Base-by-base conservation (phyloP, 2,888 invertebrate genomes). In the Amiota communis region DNA sequence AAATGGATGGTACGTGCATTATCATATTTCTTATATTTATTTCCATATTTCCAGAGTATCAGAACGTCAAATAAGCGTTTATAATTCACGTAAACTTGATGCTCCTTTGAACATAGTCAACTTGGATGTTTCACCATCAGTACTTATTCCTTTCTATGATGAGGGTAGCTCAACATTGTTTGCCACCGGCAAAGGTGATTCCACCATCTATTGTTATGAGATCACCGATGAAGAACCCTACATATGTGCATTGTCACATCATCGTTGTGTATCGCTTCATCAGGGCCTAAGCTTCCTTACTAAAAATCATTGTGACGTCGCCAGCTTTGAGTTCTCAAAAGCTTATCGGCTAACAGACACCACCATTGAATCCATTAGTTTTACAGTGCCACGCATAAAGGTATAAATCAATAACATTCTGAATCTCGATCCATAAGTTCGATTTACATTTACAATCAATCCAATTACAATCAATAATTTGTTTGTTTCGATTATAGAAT, bases 341-440 rank as follows among this genome's bases (percentile, higher is more conserved):
- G 97, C 96, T n/a, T 92, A 96, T 80, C 93, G 98, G 79, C 92
- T 99, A 74, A 97, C 98, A n/a, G 96, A 97, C 83, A 96, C 95
- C 77, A 95, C 95, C 23, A 94, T 98, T 76, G 98, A 99, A 88
- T 97, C 97, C 0, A 91, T 98, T 70, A 96, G 97, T 64, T 98
- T 99, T 90, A 96, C 97, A 13, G 98, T 99, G 77, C 98, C 98
- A 51, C 93, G 98, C 88, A 96, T 98, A 87, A 98, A 97, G 93
- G 96, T 96, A n/a, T n/a, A n/a, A n/a, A n/a, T n/a, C n/a, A n/a
- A 89, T 84, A 53, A 8, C n/a, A 48, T n/a, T 53, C 46, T 36
- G 2, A 17, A 1, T 56, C 53, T 10, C 8, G 61, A 10, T 15
- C 49, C 61, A 61, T 49, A 64, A 8, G 1, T 8, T n/a, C 51